phyloP scores from a whole-genome alignment of 2,113 vertebrate species.

The Alaudala cheleensis region DNA sequence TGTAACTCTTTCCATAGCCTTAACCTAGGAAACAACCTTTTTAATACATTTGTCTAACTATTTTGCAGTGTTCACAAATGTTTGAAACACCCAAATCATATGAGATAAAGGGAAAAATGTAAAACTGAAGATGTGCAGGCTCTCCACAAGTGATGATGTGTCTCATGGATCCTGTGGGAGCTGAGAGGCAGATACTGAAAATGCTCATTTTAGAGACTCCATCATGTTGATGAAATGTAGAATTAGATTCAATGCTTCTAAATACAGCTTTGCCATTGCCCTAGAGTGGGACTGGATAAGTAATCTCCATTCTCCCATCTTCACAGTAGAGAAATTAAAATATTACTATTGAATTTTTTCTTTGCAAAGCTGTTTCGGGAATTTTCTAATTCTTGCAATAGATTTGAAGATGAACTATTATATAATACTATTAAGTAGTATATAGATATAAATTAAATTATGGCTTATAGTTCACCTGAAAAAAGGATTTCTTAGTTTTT shows the following conservation, averaged over 20 bases:
- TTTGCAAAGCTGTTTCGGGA: neutral
- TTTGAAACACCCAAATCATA: neutral
- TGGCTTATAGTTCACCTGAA: neutral
- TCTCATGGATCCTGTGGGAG: accelerated
- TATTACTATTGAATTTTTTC: neutral
- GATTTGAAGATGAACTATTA: neutral
- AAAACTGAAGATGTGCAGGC: neutral
- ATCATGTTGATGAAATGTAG: neutral
- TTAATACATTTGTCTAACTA: neutral
- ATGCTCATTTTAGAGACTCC: neutral
- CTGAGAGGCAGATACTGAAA: neutral
- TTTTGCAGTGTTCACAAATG: neutral
- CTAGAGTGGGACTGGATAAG: neutral
- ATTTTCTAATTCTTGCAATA: neutral
- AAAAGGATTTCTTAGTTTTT: neutral
- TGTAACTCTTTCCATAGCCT: neutral
- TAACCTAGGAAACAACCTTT: neutral
- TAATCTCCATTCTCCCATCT: neutral
- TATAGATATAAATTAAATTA: neutral
- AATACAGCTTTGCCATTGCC: neutral
- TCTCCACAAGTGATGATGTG: neutral
- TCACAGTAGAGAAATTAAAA: neutral
- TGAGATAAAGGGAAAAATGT: neutral
- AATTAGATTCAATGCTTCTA: neutral
- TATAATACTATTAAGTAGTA: neutral